Conservation (phyloP, 1,140 invertebrate genomes). For the Dendrolimus kikuchii region DNA sequence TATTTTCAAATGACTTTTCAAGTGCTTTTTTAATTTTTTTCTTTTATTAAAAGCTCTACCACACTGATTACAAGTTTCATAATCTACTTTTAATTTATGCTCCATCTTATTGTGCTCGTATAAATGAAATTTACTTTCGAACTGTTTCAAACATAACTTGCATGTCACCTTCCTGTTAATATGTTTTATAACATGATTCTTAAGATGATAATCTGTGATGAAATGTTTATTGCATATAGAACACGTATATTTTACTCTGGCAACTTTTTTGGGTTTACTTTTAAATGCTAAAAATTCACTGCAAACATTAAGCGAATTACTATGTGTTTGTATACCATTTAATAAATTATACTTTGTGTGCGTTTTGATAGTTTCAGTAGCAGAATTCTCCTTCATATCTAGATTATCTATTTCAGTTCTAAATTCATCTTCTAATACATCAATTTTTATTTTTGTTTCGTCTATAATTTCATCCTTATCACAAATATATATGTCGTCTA, state of each 20-base stretch:
- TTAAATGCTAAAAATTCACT: constrained; percentile 56
- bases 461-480: constrained; percentile 27
- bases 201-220: constrained; percentile 49
- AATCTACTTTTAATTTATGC: constrained; percentile 29
- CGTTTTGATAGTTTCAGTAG: constrained; percentile 31
- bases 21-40: constrained; percentile 31
- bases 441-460: constrained; percentile 34
- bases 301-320: constrained; percentile 27
- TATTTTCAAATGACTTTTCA: constrained; percentile 29
- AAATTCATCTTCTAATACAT: constrained; percentile 61
- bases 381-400: constrained; percentile 28
- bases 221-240: constrained; percentile 54
- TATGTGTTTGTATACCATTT: constrained; percentile 17
- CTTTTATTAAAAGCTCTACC: constrained; percentile 27
- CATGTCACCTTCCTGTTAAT: constrained; percentile 34
- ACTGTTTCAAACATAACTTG: constrained; percentile 25
- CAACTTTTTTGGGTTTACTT: constrained; percentile 27
- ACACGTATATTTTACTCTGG: constrained; percentile 33
- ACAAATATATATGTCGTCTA: constrained; percentile 18
- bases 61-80: constrained; percentile 31
- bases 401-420: constrained; percentile 37
- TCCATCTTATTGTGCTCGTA: constrained; percentile 47
- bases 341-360: constrained; percentile 31
- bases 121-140: constrained; percentile 48
- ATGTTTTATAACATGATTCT: constrained; percentile 48